Percentiles rank a stretch among this genome's conserved stretches.
Conservation (phyloP, 1,140 invertebrate genomes). For the Heliothis subflexa region DNA sequence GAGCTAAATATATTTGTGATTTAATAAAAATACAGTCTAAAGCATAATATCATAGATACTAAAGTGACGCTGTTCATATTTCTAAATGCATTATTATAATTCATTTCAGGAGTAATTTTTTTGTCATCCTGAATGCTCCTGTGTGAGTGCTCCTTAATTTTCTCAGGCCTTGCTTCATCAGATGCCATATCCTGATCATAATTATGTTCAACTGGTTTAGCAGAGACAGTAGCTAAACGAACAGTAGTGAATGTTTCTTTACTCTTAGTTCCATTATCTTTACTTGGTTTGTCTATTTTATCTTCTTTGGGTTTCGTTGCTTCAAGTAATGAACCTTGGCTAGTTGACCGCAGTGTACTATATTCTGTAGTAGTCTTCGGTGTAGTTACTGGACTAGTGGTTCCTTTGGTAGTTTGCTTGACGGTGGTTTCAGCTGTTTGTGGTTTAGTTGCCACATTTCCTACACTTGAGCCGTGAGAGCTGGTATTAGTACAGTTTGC, state of each 20-base stretch:
- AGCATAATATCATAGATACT: conserved; percentile 56
- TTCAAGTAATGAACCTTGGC: conserved; percentile 37
- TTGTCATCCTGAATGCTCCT: conserved; percentile 69
- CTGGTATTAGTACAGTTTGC: conserved; percentile 65
- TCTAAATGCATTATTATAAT: conserved; percentile 55
- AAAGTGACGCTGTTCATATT: conserved; percentile 57
- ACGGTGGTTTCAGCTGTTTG: neutral
- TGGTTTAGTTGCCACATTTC: neutral
- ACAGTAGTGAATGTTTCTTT: conserved; percentile 66
- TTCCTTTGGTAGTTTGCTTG: conserved; percentile 44
- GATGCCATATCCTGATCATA: conserved; percentile 72
- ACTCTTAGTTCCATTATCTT: conserved; percentile 45
- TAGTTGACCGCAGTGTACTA: neutral
- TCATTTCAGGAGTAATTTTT: conserved; percentile 48
- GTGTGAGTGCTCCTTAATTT: conserved; percentile 67
- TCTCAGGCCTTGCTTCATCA: conserved; percentile 74
- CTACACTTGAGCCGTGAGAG: neutral
- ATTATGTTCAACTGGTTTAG: conserved; percentile 69
- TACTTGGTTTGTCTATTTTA: conserved; percentile 41
- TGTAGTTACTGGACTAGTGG: conserved; percentile 25
- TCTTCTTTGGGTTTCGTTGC: conserved; percentile 36
- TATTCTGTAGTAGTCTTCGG: neutral
- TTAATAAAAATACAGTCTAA: conserved; percentile 64
- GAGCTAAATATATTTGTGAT: conserved; percentile 56
- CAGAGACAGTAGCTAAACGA: conserved; percentile 74